Base-by-base conservation (phyloP, 2,888 invertebrate species). In the Caenorhabditis sinica region DNA sequence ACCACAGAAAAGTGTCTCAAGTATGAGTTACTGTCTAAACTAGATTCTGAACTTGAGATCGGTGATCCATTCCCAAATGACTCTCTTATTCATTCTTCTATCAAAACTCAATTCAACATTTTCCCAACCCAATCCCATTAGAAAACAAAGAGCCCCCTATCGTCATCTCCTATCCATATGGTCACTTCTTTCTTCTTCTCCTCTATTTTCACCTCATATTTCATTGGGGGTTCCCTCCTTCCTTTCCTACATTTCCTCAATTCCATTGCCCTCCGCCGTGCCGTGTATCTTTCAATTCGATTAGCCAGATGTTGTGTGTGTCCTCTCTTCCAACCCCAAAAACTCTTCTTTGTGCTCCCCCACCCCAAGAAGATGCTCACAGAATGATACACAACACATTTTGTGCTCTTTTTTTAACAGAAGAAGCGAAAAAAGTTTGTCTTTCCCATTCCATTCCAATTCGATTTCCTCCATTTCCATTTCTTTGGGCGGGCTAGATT, bases 271-370 rank as follows among this genome's bases (percentile, higher is more conserved):
- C 63, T 40, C 56, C 25, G n/a, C 40, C 36, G 43, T 65, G 33
- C 51, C 30, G 25, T 63, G 40, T 63, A 23, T 25, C 68, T 49
- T 40, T 40, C 77, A 33, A 82, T 82, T 82, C 76, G 75, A 82
- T 82, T 82, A 82, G 82, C 82, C 82, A 82, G 82, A 82, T 82
- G 82, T 33, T 60, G 43, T 63, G 6, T n/a, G 15, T 56, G 28
- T 56, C 51, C 60, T 58, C 25, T 58, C n/a, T 49, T 40, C 17
- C 36, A 17, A 23, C 56, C 53, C 33, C 45, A 56, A 51, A 53
- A n/a, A n/a, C n/a, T n/a, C n/a, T 11, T 40, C 49, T 56, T 56
- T 68, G 43, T 40, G 28, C 43, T 25, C n/a, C 8, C 20, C 20
- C 8, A 20, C n/a, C n/a, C 17, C 1, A 25, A 53, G 53, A 53